Percentiles rank a stretch among this genome's conserved stretches.
phyloP scores from a whole-genome alignment of 2,797 vertebrate species.

The Acridotheres tristis region DNA sequence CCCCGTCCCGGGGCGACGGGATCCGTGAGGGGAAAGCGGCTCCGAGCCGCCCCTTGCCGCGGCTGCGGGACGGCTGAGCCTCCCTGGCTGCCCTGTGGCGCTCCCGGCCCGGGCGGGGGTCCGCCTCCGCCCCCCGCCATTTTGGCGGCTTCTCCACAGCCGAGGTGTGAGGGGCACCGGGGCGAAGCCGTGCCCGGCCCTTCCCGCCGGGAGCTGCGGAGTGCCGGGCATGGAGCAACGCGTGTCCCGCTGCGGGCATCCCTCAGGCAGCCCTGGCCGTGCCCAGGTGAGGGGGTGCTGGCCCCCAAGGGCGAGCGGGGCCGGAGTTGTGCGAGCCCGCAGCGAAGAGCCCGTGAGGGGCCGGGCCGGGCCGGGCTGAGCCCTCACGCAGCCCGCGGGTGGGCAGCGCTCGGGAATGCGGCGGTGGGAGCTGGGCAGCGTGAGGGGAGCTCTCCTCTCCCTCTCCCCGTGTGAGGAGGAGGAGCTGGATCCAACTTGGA shows the following conservation, averaged over 20 bases:
- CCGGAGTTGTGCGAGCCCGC: no score
- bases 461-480: accelerated
- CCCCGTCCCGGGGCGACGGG: neutral
- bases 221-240: neutral
- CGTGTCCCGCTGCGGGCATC: neutral
- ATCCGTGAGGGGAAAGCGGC: neutral
- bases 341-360: accelerated
- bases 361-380: neutral
- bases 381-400: neutral
- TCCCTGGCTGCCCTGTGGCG: no score
- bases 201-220: neutral
- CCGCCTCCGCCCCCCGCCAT: constrained; percentile 2
- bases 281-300: neutral
- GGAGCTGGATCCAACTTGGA: accelerated
- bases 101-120: neutral
- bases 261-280: neutral
- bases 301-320: accelerated
- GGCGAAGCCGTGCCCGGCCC: neutral
- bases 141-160: neutral
- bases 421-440: neutral
- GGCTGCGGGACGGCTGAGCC: neutral
- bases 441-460: accelerated
- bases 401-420: neutral
- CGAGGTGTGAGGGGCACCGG: neutral
- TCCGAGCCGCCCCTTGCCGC: neutral